Percentiles rank a stretch among this genome's conserved stretches.
Evolutionary conservation across 2,113 vertebrate species (phyloP).

Genomic region (Sinosuthora webbiana): DNA sequence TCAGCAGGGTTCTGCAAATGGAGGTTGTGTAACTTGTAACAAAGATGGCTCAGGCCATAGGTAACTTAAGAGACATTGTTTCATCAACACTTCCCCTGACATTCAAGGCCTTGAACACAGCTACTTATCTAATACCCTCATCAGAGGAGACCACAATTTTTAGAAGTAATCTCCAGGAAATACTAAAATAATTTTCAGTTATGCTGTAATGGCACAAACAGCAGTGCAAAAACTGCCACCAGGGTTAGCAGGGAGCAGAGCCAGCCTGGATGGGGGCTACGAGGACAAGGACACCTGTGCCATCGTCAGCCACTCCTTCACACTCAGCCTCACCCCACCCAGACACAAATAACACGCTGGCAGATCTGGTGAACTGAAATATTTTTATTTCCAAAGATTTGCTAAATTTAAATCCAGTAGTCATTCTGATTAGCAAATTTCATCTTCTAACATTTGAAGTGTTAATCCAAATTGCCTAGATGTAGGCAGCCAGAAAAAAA

Average conservation of each 20-base stretch:
- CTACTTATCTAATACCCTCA: neutral
- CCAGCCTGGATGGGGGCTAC: fast-evolving
- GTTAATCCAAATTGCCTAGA: neutral
- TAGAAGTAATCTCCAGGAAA: neutral
- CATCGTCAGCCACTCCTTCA: neutral
- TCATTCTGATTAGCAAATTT: neutral
- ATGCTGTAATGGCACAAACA: neutral
- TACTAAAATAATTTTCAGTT: neutral
- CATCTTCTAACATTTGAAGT: neutral
- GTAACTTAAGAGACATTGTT: neutral
- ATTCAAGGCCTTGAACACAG: neutral
- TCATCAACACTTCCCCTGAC: neutral
- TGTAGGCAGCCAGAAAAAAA: neutral
- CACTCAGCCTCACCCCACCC: neutral
- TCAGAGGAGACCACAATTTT: neutral
- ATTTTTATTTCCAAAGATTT: neutral
- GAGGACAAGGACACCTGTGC: neutral
- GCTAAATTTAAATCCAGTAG: neutral
- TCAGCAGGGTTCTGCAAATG: neutral
- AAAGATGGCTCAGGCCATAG: neutral
- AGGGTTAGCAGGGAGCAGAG: neutral
- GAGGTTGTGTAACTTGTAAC: neutral
- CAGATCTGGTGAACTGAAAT: neutral
- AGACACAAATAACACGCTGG: neutral
- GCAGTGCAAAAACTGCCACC: neutral